Evolutionary conservation across 1,140 invertebrate species (phyloP).

Genomic region (Rhopalosiphum padi): DNA sequence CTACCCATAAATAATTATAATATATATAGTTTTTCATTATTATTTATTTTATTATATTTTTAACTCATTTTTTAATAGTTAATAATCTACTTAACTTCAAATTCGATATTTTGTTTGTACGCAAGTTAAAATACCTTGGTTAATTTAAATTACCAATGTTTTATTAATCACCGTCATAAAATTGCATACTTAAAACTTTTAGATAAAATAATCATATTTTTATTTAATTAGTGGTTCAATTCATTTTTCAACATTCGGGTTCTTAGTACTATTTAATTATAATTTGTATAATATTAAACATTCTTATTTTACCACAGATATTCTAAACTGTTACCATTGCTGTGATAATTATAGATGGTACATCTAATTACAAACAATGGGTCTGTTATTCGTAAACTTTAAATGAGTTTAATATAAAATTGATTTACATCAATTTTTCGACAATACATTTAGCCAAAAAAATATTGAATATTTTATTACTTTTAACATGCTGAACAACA

Average conservation of each 20-base stretch:
- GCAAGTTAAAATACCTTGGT: conserved; percentile 34
- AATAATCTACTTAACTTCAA: conserved; percentile 51
- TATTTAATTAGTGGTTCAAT: not conserved
- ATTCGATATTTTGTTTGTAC: conserved; percentile 27
- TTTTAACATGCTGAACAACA: not conserved
- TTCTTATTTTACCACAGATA: not conserved
- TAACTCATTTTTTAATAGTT: conserved; percentile 41
- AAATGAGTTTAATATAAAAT: not conserved
- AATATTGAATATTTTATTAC: conserved; percentile 6
- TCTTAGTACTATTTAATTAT: not conserved
- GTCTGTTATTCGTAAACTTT: not conserved
- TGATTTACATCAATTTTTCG: conserved; percentile 5
- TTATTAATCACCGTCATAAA: not conserved
- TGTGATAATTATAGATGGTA: conserved; percentile 34
- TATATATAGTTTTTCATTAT: conserved; percentile 56
- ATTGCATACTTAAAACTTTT: not conserved
- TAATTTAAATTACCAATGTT: conserved; percentile 27
- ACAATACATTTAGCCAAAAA: not conserved
- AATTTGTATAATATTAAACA: not conserved
- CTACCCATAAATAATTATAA: conserved; percentile 49
- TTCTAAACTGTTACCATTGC: conserved; percentile 40
- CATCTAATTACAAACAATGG: conserved; percentile 29
- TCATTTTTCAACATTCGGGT: not conserved
- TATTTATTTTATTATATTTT: conserved; percentile 57
- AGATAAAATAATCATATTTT: not conserved